Evolutionary conservation across 2,888 invertebrate genomes (phyloP).

Genomic region (Acrobasis consociella): DNA sequence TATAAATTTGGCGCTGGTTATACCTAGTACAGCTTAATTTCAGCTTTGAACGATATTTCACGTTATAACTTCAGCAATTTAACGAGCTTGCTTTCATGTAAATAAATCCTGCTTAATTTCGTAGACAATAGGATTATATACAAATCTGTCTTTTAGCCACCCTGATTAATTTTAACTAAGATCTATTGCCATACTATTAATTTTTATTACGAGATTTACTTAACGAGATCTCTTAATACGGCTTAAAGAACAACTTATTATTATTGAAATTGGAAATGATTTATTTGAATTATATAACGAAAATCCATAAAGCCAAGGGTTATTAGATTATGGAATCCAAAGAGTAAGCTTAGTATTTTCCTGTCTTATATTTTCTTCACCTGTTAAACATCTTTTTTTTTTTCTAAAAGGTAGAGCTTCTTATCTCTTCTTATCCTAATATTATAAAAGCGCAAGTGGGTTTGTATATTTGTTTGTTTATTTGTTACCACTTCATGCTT

Average conservation of each 20-base stretch:
- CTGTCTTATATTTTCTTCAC: too few species aligned
- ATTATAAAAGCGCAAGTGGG: too few species aligned
- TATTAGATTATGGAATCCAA: too few species aligned
- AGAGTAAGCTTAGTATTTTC: too few species aligned
- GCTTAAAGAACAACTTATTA: neutral
- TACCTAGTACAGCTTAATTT: neutral
- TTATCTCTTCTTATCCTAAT: too few species aligned
- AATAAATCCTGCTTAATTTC: constrained; percentile 1
- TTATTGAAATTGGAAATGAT: neutral
- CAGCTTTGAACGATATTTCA: constrained; percentile 11
- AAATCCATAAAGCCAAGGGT: too few species aligned
- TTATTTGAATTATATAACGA: neutral
- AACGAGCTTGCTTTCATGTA: constrained; percentile 4
- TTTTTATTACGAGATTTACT: neutral
- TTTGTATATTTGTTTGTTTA: too few species aligned
- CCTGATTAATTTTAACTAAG: neutral
- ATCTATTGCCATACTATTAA: constrained; percentile 1
- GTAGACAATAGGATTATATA: neutral
- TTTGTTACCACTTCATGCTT: too few species aligned
- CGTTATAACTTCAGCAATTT: constrained; percentile 1
- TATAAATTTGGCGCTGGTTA: constrained; percentile 1
- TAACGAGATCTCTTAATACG: neutral
- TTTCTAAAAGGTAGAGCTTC: too few species aligned
- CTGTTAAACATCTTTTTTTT: too few species aligned
- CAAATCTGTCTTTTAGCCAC: constrained; percentile 1